Conservation (phyloP, 2,888 invertebrate genomes). For the Scaptomyza tumidula region DNA sequence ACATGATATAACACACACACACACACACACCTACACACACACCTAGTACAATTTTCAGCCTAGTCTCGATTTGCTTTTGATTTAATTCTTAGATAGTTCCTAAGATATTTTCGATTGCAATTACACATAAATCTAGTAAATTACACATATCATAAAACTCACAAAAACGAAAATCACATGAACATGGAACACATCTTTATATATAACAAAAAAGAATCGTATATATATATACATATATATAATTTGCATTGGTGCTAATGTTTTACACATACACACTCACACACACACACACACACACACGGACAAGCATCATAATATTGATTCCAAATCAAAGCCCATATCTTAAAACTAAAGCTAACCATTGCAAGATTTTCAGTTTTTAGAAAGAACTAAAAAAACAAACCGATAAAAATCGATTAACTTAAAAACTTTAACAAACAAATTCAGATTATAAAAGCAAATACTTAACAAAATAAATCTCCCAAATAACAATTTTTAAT, state of each 20-base stretch:
- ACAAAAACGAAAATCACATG: constrained; percentile 13
- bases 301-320: constrained; percentile 22
- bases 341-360: constrained; percentile 11
- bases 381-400: constrained; percentile 5
- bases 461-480: constrained; percentile 3
- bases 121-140: constrained; percentile 54
- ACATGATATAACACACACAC: constrained; percentile 15
- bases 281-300: constrained; percentile 24
- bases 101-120: constrained; percentile 35
- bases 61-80: background rate
- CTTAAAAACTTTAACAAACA: constrained; percentile 2
- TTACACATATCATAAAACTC: constrained; percentile 64
- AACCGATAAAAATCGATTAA: constrained; percentile 3
- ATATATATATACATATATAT: constrained; percentile 45
- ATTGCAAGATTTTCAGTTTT: background rate
- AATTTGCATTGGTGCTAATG: constrained; percentile 74
- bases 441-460: constrained; percentile 8
- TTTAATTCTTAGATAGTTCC: constrained; percentile 8
- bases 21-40: constrained; percentile 7
- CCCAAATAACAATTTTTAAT: constrained; percentile 18
- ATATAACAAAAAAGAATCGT: constrained; percentile 23
- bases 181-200: constrained; percentile 10
- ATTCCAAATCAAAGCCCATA: constrained; percentile 55
- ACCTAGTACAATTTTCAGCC: constrained; percentile 26
- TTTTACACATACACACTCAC: constrained; percentile 18